phyloP scores from a whole-genome alignment of 2,888 invertebrate genomes.

The Brachypalpus laphriformis region DNA sequence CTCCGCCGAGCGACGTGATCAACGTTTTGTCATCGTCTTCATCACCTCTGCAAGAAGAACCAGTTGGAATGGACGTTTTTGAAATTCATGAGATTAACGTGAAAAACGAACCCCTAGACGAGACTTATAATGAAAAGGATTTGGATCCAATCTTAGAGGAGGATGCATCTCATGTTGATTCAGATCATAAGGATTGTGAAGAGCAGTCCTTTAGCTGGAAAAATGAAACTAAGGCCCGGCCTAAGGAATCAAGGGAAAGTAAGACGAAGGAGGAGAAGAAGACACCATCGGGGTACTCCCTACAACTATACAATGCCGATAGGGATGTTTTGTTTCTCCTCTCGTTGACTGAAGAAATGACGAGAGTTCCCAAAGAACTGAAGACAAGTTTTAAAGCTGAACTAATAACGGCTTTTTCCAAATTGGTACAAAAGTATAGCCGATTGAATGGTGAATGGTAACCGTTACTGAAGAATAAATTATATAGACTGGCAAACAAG shows the following conservation, averaged over 20 bases:
- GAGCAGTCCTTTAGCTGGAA: too few relatives aligned
- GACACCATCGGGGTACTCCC: neutral
- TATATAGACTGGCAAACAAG: too few relatives aligned
- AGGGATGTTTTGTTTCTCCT: conserved; percentile 22
- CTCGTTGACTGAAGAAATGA: conserved; percentile 16
- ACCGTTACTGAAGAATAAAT: too few relatives aligned
- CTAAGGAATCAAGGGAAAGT: neutral
- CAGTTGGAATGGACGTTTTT: neutral
- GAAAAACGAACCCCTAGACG: conserved; percentile 1
- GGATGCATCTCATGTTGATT: neutral
- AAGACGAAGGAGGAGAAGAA: too few relatives aligned
- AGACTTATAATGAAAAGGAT: neutral
- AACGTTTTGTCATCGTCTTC: neutral
- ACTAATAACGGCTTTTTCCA: conserved; percentile 4
- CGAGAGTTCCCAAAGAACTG: conserved; percentile 1
- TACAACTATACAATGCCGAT: conserved; percentile 21
- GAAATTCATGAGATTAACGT: conserved; percentile 9
- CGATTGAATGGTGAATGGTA: too few relatives aligned
- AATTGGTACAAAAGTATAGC: conserved; percentile 14
- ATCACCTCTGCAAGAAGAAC: neutral
- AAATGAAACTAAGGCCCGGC: too few relatives aligned
- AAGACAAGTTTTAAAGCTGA: conserved; percentile 14
- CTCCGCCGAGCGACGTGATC: neutral
- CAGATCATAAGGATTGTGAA: too few relatives aligned
- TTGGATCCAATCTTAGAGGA: neutral